Conservation (phyloP, 2,113 vertebrate species). For the Hyperopisus bebe region DNA sequence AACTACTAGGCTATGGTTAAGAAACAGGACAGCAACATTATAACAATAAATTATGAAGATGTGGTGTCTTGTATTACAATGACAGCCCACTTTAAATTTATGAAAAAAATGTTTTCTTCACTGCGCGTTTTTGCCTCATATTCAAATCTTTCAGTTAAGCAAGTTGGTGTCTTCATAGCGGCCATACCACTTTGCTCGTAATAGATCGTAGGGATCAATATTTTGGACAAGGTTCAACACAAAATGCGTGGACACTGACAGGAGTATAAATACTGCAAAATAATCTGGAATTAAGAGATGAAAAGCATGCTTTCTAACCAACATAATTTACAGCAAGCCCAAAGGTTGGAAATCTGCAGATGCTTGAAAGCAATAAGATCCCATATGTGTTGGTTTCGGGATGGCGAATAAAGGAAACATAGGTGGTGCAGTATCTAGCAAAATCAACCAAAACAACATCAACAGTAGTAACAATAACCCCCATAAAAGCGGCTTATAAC, state of each 20-base stretch:
- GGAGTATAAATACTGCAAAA: not conserved
- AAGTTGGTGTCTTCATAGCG: not conserved
- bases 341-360: not conserved
- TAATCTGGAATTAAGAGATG: not conserved
- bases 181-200: not conserved
- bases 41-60: not conserved
- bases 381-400: not conserved
- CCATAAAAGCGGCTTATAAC: not conserved
- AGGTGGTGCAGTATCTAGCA: not conserved
- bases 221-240: not conserved
- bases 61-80: not conserved
- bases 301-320: not conserved
- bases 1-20: not conserved
- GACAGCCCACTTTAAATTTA: not conserved
- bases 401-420: not conserved
- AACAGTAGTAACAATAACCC: not conserved
- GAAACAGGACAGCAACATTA: not conserved
- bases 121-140: not conserved
- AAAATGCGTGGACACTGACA: not conserved
- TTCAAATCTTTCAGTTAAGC: not conserved
- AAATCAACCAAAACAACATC: not conserved
- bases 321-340: not conserved
- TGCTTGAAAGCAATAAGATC: not conserved
- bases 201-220: not conserved
- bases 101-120: slow-evolving; percentile 16